These are phyloP conservation scores for Chionodraco myersi DNA, from an alignment of 2,113 vertebrate genomes.

Conservation along the genomic window DNA sequence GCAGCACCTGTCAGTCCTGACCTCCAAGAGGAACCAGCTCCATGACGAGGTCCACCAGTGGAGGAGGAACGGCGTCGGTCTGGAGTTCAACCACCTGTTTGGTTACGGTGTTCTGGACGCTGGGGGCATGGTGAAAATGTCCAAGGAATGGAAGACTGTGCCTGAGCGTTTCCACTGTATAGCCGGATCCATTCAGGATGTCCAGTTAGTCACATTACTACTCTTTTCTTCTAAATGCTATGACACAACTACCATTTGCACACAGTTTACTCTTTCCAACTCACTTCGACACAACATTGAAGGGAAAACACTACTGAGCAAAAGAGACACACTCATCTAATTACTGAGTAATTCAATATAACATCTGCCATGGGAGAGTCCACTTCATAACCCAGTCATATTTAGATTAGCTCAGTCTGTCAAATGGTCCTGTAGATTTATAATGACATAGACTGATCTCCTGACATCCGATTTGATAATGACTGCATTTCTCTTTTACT, in stretches of 20 bases:
- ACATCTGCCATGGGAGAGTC: slow-evolving; percentile 44
- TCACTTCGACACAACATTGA: slow-evolving; percentile 3
- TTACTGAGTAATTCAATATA: slow-evolving; percentile 54
- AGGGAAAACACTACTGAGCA: slow-evolving; percentile 24
- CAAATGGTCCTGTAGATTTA: slow-evolving; percentile 23
- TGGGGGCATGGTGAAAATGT: slow-evolving; percentile 98
- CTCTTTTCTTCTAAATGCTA: background rate
- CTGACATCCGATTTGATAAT: background rate
- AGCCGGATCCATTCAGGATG: slow-evolving; percentile 92
- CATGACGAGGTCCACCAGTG: slow-evolving; percentile 97
- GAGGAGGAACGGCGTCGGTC: slow-evolving; percentile 95
- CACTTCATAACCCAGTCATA: slow-evolving; percentile 47
- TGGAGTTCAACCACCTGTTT: slow-evolving; percentile 98
- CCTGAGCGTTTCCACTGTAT: slow-evolving; percentile 98
- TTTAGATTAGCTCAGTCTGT: slow-evolving; percentile 40
- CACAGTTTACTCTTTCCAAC: background rate
- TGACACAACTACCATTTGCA: background rate
- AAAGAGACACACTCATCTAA: slow-evolving; percentile 49
- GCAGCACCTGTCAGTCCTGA: slow-evolving; percentile 97
- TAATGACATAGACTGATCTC: slow-evolving; percentile 1
- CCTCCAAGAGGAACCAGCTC: slow-evolving; percentile 98
- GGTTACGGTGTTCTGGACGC: slow-evolving; percentile 97
- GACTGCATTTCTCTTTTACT: background rate
- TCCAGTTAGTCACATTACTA: slow-evolving; percentile 87
- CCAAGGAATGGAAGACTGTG: slow-evolving; percentile 96